Base-by-base conservation (phyloP, 64 coral and sea anemone species). In the Porites australiensis region DNA sequence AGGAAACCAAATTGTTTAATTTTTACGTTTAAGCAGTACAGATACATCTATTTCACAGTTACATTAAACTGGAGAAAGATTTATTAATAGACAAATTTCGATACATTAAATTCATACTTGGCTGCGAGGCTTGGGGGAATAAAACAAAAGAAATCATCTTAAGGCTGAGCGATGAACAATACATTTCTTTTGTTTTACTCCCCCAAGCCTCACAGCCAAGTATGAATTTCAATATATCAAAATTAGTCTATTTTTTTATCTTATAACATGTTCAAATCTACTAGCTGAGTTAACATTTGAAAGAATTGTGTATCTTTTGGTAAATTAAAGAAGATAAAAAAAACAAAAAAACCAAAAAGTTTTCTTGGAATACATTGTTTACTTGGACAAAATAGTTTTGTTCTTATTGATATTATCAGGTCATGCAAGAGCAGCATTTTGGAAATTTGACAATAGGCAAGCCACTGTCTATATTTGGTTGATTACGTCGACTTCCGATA, bases 391-490 rank as follows among this genome's bases (percentile, higher is more conserved):
- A 72, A 44, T 58, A 69, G 52, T n/a, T 53, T 70, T 74, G 53
- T 88, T 43, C 0, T 71, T n/a, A 27, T 51, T 87, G 43, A 72
- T 83, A 68, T n/a, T 54, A 44, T 44, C 62, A 22, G 58, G 23
- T 88, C 50, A 74, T 58, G 47, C 69, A 20, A 90, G 89, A 16
- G 82, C 44, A 70, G 44, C 77, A 67, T 90, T 90, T 22, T 85
- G 55, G 53, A 86, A 84, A 82, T 67, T 86, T 60, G 90, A 84
- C 13, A 85, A 21, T 43, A 92, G 74, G 54, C 79, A 72, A 59
- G 79, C 78, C 21, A 86, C 72, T 73, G 92, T 82, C 85, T 77
- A 94, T 62, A 89, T 83, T 77, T 94, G 92, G 52, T 94, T 88
- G n/a, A n/a, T n/a, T n/a, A n/a, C n/a, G n/a, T n/a, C n/a, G n/a